phyloP scores from a whole-genome alignment of 1,140 invertebrate species.

The Diabrotica undecimpunctata region DNA sequence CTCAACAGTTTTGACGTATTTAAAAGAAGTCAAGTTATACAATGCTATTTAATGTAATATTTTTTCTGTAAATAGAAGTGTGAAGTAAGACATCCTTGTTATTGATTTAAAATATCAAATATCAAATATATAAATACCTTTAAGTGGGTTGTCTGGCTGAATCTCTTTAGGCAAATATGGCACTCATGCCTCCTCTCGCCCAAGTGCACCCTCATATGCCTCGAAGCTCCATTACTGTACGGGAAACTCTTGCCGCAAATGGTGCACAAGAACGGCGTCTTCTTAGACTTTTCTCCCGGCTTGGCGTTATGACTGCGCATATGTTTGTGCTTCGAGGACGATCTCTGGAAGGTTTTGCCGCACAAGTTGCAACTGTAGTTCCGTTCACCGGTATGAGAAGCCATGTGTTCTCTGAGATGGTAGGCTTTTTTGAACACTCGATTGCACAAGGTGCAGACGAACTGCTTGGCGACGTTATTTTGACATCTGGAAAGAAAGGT shows the following conservation, averaged over 20 bases:
- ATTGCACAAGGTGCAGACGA: slow-evolving; percentile 60
- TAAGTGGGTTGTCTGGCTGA: slow-evolving; percentile 52
- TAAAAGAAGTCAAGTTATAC: no score
- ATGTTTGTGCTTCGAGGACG: slow-evolving; percentile 34
- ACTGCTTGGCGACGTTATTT: slow-evolving; percentile 40
- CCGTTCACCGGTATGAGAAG: slow-evolving; percentile 41
- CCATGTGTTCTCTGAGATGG: slow-evolving; percentile 66
- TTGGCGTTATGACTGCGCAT: slow-evolving; percentile 30
- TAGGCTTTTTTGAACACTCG: slow-evolving; percentile 68
- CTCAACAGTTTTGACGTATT: no score
- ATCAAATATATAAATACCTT: slow-evolving; percentile 10
- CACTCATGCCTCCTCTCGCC: slow-evolving; percentile 49
- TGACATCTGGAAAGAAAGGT: background rate
- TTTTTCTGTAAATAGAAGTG: no score
- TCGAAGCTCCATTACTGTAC: slow-evolving; percentile 48
- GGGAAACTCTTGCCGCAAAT: slow-evolving; percentile 46
- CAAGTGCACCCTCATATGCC: slow-evolving; percentile 50
- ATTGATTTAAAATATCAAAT: background rate
- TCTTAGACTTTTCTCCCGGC: slow-evolving; percentile 37
- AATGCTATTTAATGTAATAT: no score
- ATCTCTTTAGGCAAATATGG: slow-evolving; percentile 46
- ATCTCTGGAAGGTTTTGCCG: slow-evolving; percentile 36
- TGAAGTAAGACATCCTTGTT: no score
- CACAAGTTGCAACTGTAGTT: slow-evolving; percentile 41
- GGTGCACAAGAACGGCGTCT: slow-evolving; percentile 36